A percentile compares a stretch with the other conserved stretches of the same genome.
Evolutionary conservation across 1,140 invertebrate species (phyloP).

Genomic region (Sesamia nonagrioides): DNA sequence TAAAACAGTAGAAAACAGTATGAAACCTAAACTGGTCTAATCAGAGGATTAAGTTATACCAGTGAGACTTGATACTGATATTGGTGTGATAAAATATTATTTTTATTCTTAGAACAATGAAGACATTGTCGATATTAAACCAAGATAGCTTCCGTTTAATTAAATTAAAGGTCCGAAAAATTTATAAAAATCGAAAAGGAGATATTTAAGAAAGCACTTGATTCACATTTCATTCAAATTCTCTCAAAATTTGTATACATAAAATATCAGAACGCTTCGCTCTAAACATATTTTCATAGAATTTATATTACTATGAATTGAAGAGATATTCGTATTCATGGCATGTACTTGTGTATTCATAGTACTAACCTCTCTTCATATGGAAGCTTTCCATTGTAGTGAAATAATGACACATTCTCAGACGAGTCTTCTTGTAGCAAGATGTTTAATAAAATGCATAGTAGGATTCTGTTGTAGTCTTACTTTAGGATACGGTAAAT

Average conservation of each 20-base stretch:
- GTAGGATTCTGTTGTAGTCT: too few species aligned
- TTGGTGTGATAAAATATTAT: constrained; percentile 12
- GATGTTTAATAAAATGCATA: too few species aligned
- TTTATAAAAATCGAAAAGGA: background rate
- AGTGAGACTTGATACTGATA: background rate
- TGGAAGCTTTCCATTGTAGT: background rate
- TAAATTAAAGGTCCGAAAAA: constrained; percentile 12
- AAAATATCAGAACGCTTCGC: background rate
- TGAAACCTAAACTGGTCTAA: background rate
- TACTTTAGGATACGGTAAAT: too few species aligned
- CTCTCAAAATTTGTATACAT: too few species aligned
- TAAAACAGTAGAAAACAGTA: too few species aligned
- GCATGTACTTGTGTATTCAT: constrained; percentile 4
- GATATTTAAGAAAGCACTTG: background rate
- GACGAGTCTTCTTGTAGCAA: too few species aligned
- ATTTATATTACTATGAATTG: background rate
- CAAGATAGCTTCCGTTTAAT: background rate
- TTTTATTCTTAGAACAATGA: constrained; percentile 11
- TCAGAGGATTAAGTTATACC: constrained; percentile 6
- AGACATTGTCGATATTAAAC: background rate
- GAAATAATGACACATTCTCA: background rate
- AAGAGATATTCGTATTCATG: constrained; percentile 2
- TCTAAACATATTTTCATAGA: background rate
- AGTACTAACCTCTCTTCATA: background rate
- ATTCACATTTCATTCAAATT: too few species aligned